Evolutionary conservation across 2,888 invertebrate genomes (phyloP).

Genomic region (Tipula lateralis): DNA sequence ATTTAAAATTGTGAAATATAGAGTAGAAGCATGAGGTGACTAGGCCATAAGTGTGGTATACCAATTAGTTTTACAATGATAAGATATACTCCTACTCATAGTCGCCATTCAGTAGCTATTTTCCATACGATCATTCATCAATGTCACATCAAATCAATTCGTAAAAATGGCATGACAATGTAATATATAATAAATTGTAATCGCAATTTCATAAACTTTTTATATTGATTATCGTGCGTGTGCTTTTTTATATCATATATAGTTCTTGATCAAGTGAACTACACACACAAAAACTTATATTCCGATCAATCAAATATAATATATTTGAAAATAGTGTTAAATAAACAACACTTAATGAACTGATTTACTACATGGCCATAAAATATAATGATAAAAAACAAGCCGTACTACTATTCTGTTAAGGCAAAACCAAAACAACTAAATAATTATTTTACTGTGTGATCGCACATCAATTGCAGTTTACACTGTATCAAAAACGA

Average conservation of each 20-base stretch:
- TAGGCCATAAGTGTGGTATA: too few species aligned
- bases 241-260: too few species aligned
- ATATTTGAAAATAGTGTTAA: not conserved
- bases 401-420: not conserved
- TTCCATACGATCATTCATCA: not conserved
- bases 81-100: too few species aligned
- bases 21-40: too few species aligned
- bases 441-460: not conserved
- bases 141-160: not conserved
- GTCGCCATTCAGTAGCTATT: not conserved
- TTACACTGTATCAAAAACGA: not conserved
- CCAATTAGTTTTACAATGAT: too few species aligned
- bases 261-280: not conserved
- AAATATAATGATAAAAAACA: not conserved
- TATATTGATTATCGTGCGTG: not conserved
- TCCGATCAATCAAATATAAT: not conserved
- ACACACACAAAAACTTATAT: not conserved
- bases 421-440: not conserved
- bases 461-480: not conserved
- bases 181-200: not conserved
- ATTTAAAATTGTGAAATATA: too few species aligned
- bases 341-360: not conserved
- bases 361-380: not conserved
- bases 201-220: not conserved
- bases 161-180: not conserved